These are phyloP conservation scores for Regulus satrapa DNA, from an alignment of 2,113 vertebrate genomes.

Conservation along the genomic window DNA sequence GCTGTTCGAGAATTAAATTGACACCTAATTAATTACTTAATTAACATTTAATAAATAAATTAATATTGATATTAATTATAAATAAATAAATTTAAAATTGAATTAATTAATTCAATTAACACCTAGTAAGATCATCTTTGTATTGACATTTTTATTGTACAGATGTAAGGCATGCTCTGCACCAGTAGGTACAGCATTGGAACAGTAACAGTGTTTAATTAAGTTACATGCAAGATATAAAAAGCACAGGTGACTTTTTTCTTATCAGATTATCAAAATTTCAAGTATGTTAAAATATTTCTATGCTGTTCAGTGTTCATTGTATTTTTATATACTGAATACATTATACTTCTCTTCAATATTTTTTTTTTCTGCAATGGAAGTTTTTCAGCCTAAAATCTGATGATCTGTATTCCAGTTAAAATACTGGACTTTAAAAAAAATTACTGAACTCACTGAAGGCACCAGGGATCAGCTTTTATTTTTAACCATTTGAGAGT, in stretches of 20 bases:
- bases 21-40: too few relatives aligned
- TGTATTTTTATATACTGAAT: neutral
- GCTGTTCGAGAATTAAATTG: neutral
- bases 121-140: neutral
- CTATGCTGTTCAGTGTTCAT: neutral
- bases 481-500: neutral
- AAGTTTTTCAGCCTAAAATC: neutral
- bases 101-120: too few relatives aligned
- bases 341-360: neutral
- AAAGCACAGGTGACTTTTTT: neutral
- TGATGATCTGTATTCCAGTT: neutral
- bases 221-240: neutral
- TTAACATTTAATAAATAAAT: too few relatives aligned
- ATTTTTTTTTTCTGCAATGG: neutral
- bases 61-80: too few relatives aligned
- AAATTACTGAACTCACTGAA: neutral
- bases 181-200: neutral
- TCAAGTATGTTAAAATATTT: neutral
- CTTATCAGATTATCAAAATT: neutral
- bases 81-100: too few relatives aligned
- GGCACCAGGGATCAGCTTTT: neutral
- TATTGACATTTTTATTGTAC: neutral
- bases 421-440: neutral
- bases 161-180: neutral
- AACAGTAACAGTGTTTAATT: neutral